Conservation (phyloP, 2,797 vertebrate species). For the Rachycentron canadum region DNA sequence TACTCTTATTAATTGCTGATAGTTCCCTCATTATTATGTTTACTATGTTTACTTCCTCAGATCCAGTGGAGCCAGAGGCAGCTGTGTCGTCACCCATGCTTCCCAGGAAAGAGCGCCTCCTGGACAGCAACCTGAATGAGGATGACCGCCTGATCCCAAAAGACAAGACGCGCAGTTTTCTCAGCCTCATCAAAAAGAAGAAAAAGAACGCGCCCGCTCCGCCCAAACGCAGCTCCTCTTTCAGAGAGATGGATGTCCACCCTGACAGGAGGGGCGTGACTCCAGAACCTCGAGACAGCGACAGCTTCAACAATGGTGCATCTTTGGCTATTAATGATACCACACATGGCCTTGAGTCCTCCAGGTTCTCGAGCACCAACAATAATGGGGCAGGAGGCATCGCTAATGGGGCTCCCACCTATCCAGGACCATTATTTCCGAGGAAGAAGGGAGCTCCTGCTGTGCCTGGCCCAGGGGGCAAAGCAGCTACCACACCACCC, state of each 20-base stretch:
- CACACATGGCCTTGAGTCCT: conserved; percentile 77
- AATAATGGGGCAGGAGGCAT: conserved; percentile 85
- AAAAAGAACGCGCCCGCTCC: conserved; percentile 95
- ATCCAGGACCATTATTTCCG: conserved; percentile 88
- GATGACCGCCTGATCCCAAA: conserved; percentile 93
- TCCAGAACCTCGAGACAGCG: conserved; percentile 86
- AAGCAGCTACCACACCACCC: conserved; percentile 79
- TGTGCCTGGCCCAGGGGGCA: conserved; percentile 73
- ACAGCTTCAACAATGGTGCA: conserved; percentile 86
- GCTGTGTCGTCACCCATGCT: conserved; percentile 91
- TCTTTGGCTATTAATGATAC: conserved; percentile 74
- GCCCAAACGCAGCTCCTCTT: conserved; percentile 97
- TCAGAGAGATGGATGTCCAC: conserved; percentile 91
- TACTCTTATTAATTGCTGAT: background rate
- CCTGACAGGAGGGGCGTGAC: conserved; percentile 79
- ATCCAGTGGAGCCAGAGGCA: conserved; percentile 88
- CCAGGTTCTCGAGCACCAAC: conserved; percentile 82
- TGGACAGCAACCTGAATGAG: conserved; percentile 90
- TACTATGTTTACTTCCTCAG: conserved; percentile 75
- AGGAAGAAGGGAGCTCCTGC: conserved; percentile 90
- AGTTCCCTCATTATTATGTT: conserved; percentile 10
- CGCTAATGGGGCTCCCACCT: conserved; percentile 88
- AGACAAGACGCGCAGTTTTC: conserved; percentile 92
- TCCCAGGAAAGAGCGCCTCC: conserved; percentile 91
- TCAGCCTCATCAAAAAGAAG: conserved; percentile 97